Conservation (phyloP, 1,140 invertebrate genomes). For the Lasioglossum baleicum region DNA sequence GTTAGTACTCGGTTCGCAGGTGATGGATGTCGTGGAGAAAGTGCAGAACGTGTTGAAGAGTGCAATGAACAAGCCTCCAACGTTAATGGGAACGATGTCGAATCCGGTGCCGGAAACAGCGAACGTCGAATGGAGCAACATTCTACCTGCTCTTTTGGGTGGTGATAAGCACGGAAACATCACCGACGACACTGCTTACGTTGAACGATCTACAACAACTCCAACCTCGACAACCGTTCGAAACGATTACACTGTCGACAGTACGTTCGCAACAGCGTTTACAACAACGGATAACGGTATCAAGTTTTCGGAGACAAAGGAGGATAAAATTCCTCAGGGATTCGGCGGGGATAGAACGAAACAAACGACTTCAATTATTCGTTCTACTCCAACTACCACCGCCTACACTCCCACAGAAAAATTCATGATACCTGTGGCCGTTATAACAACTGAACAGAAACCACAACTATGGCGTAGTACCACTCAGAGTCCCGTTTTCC, state of each 20-base stretch:
- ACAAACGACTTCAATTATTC: constrained; percentile 25
- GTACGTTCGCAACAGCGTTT: not conserved
- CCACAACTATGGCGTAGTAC: not conserved
- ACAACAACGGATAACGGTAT: not conserved
- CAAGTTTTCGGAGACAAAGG: not conserved
- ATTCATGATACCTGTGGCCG: constrained; percentile 75
- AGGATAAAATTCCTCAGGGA: not conserved
- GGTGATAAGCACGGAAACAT: constrained; percentile 77
- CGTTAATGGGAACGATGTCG: constrained; percentile 80
- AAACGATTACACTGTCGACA: not conserved
- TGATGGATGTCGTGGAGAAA: constrained; percentile 88
- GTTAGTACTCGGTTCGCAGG: constrained; percentile 72
- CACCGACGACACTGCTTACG: not conserved
- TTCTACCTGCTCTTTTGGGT: constrained; percentile 88
- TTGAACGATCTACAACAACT: not conserved
- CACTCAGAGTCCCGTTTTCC: not conserved
- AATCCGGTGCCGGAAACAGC: constrained; percentile 83
- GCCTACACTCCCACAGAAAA: constrained; percentile 62
- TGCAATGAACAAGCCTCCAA: constrained; percentile 85
- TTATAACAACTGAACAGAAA: constrained; percentile 70
- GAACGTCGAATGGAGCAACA: constrained; percentile 85
- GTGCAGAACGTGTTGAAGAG: constrained; percentile 90
- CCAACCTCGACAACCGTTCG: not conserved
- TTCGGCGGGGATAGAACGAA: constrained; percentile 23
- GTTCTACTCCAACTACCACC: constrained; percentile 11